Conservation (phyloP, 2,113 vertebrate genomes). For the Halichoeres trimaculatus region DNA sequence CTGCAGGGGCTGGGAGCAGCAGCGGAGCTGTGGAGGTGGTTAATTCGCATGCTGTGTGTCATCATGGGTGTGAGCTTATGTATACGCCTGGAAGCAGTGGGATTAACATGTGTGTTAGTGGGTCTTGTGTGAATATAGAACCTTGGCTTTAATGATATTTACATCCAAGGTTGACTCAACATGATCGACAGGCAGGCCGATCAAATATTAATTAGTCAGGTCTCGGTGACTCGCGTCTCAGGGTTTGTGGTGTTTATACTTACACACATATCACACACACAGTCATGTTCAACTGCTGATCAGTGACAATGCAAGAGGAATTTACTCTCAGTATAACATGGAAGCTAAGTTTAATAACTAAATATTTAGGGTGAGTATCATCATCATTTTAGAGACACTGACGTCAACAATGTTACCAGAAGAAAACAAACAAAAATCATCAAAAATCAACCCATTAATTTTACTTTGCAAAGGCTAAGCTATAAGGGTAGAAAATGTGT, state of each 20-base stretch:
- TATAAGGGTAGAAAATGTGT: neutral
- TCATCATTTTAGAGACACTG: neutral
- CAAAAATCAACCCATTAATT: too few species aligned
- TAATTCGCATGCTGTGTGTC: neutral
- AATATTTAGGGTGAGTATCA: neutral
- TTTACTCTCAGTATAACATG: neutral
- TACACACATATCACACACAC: slow-evolving; percentile 1
- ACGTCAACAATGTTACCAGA: neutral
- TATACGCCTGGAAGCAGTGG: neutral
- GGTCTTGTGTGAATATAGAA: neutral
- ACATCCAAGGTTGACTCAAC: slow-evolving; percentile 1
- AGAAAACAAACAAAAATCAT: neutral
- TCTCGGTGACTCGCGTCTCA: neutral
- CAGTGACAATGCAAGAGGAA: neutral
- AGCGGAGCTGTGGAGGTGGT: slow-evolving; percentile 1
- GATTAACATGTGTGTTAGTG: neutral
- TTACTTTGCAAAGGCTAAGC: too few species aligned
- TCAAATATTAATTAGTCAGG: slow-evolving; percentile 41
- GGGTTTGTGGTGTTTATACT: neutral
- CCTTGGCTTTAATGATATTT: slow-evolving; percentile 39
- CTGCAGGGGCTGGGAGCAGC: slow-evolving; percentile 20
- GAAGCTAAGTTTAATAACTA: neutral
- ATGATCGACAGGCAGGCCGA: slow-evolving; percentile 29
- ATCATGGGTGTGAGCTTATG: too few species aligned
- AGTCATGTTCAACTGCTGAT: neutral